Evolutionary conservation across 2,113 vertebrate genomes (phyloP).

Genomic region (Holacanthus passer): DNA sequence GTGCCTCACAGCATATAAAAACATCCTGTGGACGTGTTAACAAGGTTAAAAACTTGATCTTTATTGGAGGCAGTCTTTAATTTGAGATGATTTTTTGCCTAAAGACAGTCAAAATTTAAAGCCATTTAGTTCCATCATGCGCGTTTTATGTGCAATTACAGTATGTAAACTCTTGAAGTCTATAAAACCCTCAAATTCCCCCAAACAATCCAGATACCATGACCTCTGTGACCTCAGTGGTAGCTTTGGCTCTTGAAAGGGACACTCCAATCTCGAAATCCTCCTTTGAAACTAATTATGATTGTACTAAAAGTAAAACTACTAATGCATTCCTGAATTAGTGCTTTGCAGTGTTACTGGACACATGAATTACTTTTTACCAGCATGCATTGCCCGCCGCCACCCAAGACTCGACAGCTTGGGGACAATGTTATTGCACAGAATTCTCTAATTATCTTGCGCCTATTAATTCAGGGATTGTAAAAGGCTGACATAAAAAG

Average conservation of each 20-base stretch:
- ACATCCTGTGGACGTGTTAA: no score
- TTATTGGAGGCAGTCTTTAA: no score
- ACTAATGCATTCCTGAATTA: constrained; percentile 49
- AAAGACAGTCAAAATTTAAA: not conserved
- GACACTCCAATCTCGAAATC: constrained; percentile 27
- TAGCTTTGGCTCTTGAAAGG: not conserved
- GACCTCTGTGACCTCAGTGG: constrained; percentile 46
- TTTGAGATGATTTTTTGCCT: not conserved
- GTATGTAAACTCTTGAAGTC: constrained; percentile 3
- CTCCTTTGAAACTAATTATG: constrained; percentile 57
- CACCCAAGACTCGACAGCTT: constrained; percentile 72
- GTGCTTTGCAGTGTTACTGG: constrained; percentile 46
- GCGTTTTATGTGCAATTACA: not conserved
- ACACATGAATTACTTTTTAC: constrained; percentile 64
- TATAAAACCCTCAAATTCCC: constrained; percentile 18
- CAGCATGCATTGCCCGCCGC: constrained; percentile 50
- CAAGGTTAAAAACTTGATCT: no score
- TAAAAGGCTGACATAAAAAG: constrained; percentile 75
- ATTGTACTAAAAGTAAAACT: constrained; percentile 47
- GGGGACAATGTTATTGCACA: constrained; percentile 76
- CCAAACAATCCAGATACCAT: constrained; percentile 3
- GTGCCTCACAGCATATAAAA: no score
- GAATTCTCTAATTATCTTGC: constrained; percentile 76
- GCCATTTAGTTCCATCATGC: not conserved
- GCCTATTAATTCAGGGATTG: constrained; percentile 77